phyloP scores from a whole-genome alignment of 2,797 vertebrate genomes.

The Artibeus jamaicensis region DNA sequence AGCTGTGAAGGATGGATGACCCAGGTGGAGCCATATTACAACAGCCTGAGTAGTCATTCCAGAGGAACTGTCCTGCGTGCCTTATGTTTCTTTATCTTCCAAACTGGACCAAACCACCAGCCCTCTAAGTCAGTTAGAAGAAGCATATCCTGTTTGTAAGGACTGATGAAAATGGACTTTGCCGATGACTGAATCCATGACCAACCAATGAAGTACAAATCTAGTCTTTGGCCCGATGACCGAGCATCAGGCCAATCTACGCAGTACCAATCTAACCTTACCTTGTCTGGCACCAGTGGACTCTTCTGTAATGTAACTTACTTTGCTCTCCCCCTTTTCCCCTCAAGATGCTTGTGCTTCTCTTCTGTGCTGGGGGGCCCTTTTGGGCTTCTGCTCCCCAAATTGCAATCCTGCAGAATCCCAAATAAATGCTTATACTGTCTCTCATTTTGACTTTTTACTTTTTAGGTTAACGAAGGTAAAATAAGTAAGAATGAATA shows the following conservation, averaged over 20 bases:
- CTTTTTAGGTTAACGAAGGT: neutral
- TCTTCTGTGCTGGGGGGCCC: neutral
- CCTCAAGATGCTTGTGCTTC: neutral
- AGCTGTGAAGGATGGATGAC: neutral
- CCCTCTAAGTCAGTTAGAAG: neutral
- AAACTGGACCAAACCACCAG: neutral
- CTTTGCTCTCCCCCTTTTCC: neutral
- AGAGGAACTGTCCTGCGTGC: neutral
- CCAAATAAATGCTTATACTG: neutral
- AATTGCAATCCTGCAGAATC: neutral
- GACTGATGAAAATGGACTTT: neutral
- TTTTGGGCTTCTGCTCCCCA: neutral
- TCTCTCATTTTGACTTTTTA: neutral
- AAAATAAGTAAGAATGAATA: neutral
- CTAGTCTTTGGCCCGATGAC: neutral
- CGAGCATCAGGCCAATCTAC: neutral
- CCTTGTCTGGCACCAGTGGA: neutral
- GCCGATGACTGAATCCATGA: neutral
- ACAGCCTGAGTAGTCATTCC: neutral
- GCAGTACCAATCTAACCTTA: neutral
- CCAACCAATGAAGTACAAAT: neutral
- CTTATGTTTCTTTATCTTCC: neutral
- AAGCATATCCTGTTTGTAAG: neutral
- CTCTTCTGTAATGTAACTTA: neutral
- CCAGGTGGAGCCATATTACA: too few relatives aligned